A percentile compares a stretch with the other conserved stretches of the same genome.
Evolutionary conservation across 2,888 invertebrate genomes (phyloP).

Genomic region (Cynaeus angustus): DNA sequence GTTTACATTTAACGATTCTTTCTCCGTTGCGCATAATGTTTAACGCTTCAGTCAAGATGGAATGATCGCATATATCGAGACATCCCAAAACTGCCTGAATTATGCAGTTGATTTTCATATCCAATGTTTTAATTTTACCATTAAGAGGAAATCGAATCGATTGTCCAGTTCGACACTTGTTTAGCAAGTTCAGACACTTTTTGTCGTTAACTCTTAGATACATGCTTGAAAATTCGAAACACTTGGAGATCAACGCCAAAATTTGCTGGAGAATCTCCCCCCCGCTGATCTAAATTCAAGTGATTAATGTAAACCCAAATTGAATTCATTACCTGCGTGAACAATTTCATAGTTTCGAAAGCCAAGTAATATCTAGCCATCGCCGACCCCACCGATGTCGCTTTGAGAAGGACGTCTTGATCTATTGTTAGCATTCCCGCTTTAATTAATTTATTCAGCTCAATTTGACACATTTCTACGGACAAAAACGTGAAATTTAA

Average conservation of each 20-base stretch:
- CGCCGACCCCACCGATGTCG: conserved; percentile 79
- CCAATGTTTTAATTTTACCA: conserved; percentile 80
- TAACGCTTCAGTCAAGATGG: conserved; percentile 80
- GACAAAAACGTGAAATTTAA: conserved; percentile 45
- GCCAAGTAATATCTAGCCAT: conserved; percentile 84
- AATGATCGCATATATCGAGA: conserved; percentile 79
- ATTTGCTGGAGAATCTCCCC: conserved; percentile 75
- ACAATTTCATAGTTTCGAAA: conserved; percentile 84
- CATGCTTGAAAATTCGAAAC: conserved; percentile 81
- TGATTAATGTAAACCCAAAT: neutral
- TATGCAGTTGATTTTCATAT: conserved; percentile 86
- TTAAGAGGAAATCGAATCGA: conserved; percentile 81
- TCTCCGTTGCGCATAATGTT: conserved; percentile 81
- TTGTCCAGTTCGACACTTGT: conserved; percentile 75
- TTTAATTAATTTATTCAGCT: conserved; percentile 80
- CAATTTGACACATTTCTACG: conserved; percentile 81
- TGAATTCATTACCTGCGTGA: conserved; percentile 74
- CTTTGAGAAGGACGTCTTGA: conserved; percentile 73
- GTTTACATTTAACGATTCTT: conserved; percentile 81
- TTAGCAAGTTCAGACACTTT: conserved; percentile 79
- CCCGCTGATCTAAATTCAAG: conserved; percentile 74
- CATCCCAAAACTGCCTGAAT: conserved; percentile 85
- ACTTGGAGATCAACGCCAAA: conserved; percentile 75
- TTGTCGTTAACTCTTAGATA: conserved; percentile 82
- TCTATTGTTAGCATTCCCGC: conserved; percentile 79